Base-by-base conservation (phyloP, 2,888 invertebrate genomes). In the Ochropleura plecta region DNA sequence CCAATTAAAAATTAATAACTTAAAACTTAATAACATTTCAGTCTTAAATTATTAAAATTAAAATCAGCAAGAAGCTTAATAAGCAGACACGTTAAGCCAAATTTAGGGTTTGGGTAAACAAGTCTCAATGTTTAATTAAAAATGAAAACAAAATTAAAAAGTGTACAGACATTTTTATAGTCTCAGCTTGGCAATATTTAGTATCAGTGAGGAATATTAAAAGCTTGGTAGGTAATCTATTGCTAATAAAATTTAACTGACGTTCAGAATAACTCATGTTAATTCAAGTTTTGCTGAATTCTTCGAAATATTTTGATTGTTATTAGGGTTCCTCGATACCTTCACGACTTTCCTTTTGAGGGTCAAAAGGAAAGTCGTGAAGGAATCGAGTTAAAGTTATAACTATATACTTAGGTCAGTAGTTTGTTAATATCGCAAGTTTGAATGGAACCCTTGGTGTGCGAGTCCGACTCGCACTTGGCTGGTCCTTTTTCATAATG, bases 71-170 rank as follows among this genome's bases (percentile, higher is more conserved):
- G 66, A 70, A 70, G 72, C 73, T 79, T 83, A 71, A 77, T 87
- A 78, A 87, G 76, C 75, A 77, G 79, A 82, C 73, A 76, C 69
- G 73, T 81, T 84, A 80, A 81, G 78, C 78, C 53, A 65, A 81
- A 83, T 85, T 87, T 77, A 79, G 59, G 71, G 75, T 76, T 74
- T 75, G 48, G 51, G 77, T 53, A 73, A 84, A 85, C 76, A 86
- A 84, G 70, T 79, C 55, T 76, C 78, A 76, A 81, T 81, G 73
- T 84, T 88, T 88, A 85, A 88, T 88, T 86, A 85, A 88, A 88
- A 84, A 78, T 77, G 79, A 62, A 80, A 80, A 83, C 79, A 71
- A 76, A 71, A 82, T 82, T 82, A 81, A 82, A 75, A 84, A 75
- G 40, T 77, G 46, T 70, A 72, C 70, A 74, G 64, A 73, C 66